phyloP scores from a whole-genome alignment of 2,797 vertebrate species.

The Iguana delicatissima region DNA sequence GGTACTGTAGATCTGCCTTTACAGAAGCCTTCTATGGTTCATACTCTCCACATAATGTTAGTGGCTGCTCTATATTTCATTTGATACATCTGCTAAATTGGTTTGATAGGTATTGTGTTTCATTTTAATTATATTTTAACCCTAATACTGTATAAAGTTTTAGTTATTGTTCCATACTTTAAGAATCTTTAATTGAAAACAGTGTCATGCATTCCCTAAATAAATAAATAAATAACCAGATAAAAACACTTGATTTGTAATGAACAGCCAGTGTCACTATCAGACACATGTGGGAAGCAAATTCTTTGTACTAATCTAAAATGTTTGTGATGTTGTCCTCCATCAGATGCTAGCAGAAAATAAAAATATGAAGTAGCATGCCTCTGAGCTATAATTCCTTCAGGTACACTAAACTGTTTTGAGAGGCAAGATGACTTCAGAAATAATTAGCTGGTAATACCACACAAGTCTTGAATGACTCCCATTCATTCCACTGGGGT shows the following conservation, averaged over 20 bases:
- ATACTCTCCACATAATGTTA: background rate
- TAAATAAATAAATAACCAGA: background rate
- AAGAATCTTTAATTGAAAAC: background rate
- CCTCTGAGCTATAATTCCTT: background rate
- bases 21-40: background rate
- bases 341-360: background rate
- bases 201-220: background rate
- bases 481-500: background rate
- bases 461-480: background rate
- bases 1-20: background rate
- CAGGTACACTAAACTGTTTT: conserved; percentile 12
- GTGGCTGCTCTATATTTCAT: background rate
- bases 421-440: conserved; percentile 4
- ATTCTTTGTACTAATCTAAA: background rate
- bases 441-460: conserved; percentile 22
- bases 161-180: background rate
- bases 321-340: conserved; percentile 2
- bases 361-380: conserved; percentile 16
- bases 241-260: conserved; percentile 7
- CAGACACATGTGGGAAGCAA: background rate
- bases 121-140: conserved; percentile 14
- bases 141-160: conserved; percentile 1
- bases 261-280: background rate
- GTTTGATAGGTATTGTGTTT: background rate
- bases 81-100: background rate